Conservation (phyloP, 2,888 invertebrate genomes). For the Elaeidobius kamerunicus region DNA sequence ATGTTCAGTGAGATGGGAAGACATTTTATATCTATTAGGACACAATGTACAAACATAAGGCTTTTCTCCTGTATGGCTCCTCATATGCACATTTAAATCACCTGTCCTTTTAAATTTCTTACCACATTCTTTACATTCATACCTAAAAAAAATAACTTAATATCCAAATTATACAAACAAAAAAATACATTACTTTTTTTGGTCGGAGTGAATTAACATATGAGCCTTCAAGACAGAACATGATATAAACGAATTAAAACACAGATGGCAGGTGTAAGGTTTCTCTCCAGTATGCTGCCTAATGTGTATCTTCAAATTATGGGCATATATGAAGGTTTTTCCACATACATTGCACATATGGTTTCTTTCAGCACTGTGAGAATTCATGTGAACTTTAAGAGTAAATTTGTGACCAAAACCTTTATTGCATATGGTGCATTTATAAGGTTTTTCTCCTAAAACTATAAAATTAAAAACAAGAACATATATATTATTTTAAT, state of each 20-base stretch:
- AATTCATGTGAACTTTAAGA: constrained; percentile 41
- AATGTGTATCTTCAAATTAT: constrained; percentile 42
- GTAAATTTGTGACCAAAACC: constrained; percentile 41
- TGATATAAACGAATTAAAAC: constrained; percentile 38
- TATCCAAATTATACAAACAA: neutral
- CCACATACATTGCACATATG: constrained; percentile 44
- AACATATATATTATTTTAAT: no score
- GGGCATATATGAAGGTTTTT: constrained; percentile 42
- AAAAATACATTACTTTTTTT: constrained; percentile 33
- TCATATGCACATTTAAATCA: constrained; percentile 43
- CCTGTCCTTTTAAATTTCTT: constrained; percentile 43
- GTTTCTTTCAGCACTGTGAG: constrained; percentile 41
- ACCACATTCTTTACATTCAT: constrained; percentile 41
- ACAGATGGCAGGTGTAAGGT: constrained; percentile 40
- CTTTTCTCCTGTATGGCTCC: constrained; percentile 42
- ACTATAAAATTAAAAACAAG: no score
- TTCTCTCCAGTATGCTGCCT: constrained; percentile 44
- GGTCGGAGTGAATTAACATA: constrained; percentile 33
- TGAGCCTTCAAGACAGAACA: constrained; percentile 32
- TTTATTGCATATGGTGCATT: constrained; percentile 41
- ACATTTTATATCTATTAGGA: constrained; percentile 42
- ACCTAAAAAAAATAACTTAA: constrained; percentile 31
- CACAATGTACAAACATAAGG: constrained; percentile 42
- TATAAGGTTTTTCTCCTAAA: constrained; percentile 39
- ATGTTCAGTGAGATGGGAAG: constrained; percentile 42